A percentile compares a stretch with the other conserved stretches of the same genome.
These are phyloP conservation scores for Pedicia rivosa DNA, from an alignment of 2,888 invertebrate genomes.

Conservation along the genomic window DNA sequence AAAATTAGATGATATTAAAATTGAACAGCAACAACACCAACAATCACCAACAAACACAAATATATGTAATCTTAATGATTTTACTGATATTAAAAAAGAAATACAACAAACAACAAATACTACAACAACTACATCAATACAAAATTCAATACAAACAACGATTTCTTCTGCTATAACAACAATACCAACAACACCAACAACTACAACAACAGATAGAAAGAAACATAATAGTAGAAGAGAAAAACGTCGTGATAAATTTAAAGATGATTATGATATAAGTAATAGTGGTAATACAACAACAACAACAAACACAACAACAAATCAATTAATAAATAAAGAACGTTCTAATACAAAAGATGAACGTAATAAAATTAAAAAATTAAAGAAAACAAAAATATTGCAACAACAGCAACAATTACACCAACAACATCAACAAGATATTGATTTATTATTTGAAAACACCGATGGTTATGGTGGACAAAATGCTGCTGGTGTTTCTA, in stretches of 20 bases:
- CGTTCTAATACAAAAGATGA: conserved; percentile 29
- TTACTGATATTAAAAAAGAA: conserved; percentile 35
- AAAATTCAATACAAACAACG: conserved; percentile 12
- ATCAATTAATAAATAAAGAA: conserved; percentile 29
- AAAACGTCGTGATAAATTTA: conserved; percentile 19
- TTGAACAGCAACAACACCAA: conserved; percentile 6
- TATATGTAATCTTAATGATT: conserved; percentile 12
- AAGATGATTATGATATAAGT: conserved; percentile 1
- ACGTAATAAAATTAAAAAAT: conserved; percentile 33
- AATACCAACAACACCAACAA: too few species aligned
- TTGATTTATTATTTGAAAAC: too few species aligned
- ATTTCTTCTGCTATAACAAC: conserved; percentile 8
- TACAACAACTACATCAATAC: conserved; percentile 9
- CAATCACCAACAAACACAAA: conserved; percentile 12
- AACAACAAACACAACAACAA: too few species aligned
- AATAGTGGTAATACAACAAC: too few species aligned
- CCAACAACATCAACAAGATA: too few species aligned
- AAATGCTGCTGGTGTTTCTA: too few species aligned
- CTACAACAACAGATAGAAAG: not conserved
- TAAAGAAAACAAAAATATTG: conserved; percentile 35
- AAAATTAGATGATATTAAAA: conserved; percentile 9
- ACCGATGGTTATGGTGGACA: too few species aligned
- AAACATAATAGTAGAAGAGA: conserved; percentile 24
- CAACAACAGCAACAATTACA: too few species aligned
- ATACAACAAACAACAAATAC: conserved; percentile 7